Evolutionary conservation across 2,797 vertebrate genomes (phyloP), one percentile per base, ranked within the genome.

Genomic region (Siniperca scherzeri): DNA sequence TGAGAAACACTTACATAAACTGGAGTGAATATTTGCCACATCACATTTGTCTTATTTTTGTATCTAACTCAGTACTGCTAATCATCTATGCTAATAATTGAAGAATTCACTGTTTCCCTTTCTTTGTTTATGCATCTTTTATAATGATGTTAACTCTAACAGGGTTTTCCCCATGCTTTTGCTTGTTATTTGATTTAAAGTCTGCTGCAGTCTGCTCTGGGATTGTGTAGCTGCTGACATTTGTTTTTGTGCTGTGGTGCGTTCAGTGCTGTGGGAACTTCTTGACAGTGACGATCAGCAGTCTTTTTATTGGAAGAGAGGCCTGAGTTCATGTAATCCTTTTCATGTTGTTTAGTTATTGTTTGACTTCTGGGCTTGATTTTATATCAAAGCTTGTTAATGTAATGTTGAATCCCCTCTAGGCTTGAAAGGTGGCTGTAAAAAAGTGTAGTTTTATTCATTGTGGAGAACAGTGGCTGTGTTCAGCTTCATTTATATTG

Each of bases 191-290:
- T 64, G 85, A 86, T 88, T 78, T 64, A 65, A 74, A 82, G 64
- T 80, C 74, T 52, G 83, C 91, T 89, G 85, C 82, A 8, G 84
- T 87, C 84, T 55, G 59, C 65, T 70, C 44, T 9, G 72, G 74
- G 81, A 86, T 78, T 77, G 76, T 44, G 66, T 27, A n/a, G 75
- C 77, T 46, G 67, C 77, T 87, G 79, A 87, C 83, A 85, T 88
- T 87, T 86, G 76, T 88, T 73, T 91, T 76, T 84, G 89, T 83
- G 84, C 88, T 25, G 56, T 7, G 74, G 68, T 84, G 88, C 66
- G 25, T 88, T 89, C 80, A 81, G 5, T 44, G 81, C 71, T 53
- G 76, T 81, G 80, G 79, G 81, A 91, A 40, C 65, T 59, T 83
- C 78, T 66, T 52, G 66, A 89, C 86, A 75, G 82, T 13, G 77